Base-by-base conservation (phyloP, 2,113 vertebrate species). In the Noturus placidus region DNA sequence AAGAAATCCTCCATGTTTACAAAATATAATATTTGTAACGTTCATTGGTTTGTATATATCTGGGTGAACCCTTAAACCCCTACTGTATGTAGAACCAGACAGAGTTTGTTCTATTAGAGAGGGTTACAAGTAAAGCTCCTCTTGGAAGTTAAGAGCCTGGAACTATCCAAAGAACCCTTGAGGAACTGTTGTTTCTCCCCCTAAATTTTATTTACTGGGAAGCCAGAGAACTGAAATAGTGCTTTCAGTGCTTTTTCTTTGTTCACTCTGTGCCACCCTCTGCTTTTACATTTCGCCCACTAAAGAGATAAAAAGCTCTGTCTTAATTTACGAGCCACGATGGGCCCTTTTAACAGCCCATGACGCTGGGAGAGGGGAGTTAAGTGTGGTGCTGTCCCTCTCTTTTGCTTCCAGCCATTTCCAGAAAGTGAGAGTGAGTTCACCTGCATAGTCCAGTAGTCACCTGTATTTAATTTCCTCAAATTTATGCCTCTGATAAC, bases 291-390 rank as follows among this genome's bases (percentile, higher is more conserved):
- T 85, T 85, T 87, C 74, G 5, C 19, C 76, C 65, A 63, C 81
- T 86, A 83, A 83, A 83, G 70, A 78, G 85, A 82, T 56, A 87
- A 82, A 89, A 92, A 91, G 92, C 92, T 90, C 87, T 91, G 82
- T 88, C 76, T 92, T 94, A 93, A 95, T 95, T 94, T 94, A 94
- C 91, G 78, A 89, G 86, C 88, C 89, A 89, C 85, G 46, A 35
- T 42, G 87, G 92, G 89, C 82, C 93, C 88, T 91, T 93, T 86
- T 89, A 93, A 91, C 91, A 90, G 92, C 89, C 89, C 88, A 86
- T 91, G 86, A 90, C n/a, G 81, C 89, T 91, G 65, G 57, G 17
- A 70, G 84, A 89, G 90, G 87, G 74, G 87, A 89, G 88, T 89
- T 92, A 91, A 88, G 84, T 38, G 30, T 87, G 90, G 82, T 88